Evolutionary conservation across 2,888 invertebrate genomes (phyloP).

Genomic region (Hyles lineata): DNA sequence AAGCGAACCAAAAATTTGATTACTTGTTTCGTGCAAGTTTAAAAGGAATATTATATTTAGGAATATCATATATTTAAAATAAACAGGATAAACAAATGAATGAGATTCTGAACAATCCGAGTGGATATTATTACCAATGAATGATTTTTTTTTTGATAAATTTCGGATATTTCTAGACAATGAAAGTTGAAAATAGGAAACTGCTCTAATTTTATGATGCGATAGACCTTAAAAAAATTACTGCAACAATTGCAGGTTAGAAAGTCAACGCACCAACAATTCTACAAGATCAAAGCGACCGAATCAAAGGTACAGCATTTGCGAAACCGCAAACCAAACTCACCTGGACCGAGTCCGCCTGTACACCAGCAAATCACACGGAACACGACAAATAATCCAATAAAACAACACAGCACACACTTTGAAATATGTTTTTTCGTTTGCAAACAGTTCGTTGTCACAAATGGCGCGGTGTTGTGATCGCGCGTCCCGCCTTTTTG

Average conservation of each 20-base stretch:
- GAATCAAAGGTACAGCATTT: slow-evolving; percentile 21
- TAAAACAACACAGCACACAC: slow-evolving; percentile 30
- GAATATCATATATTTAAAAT: too few species aligned
- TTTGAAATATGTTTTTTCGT: neutral
- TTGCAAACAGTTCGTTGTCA: slow-evolving; percentile 20
- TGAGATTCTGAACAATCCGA: too few species aligned
- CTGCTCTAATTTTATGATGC: neutral
- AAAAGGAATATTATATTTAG: too few species aligned
- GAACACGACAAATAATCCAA: slow-evolving; percentile 25
- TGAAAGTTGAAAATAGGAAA: neutral
- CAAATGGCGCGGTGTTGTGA: slow-evolving; percentile 27
- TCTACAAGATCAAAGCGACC: slow-evolving; percentile 26
- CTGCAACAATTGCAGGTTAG: slow-evolving; percentile 10
- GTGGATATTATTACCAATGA: too few species aligned
- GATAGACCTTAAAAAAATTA: slow-evolving; percentile 6
- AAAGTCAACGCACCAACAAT: slow-evolving; percentile 25
- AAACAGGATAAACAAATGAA: too few species aligned
- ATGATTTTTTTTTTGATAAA: neutral
- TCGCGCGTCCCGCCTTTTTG: slow-evolving; percentile 28
- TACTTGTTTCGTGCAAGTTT: too few species aligned
- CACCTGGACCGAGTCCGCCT: slow-evolving; percentile 15
- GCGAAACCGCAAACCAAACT: slow-evolving; percentile 25
- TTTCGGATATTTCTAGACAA: neutral
- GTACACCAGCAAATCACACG: slow-evolving; percentile 19
- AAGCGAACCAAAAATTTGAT: too few species aligned